Evolutionary conservation across 2,888 invertebrate genomes (phyloP), one percentile per base, ranked within the genome.

Genomic region (Mythimna vitellina): DNA sequence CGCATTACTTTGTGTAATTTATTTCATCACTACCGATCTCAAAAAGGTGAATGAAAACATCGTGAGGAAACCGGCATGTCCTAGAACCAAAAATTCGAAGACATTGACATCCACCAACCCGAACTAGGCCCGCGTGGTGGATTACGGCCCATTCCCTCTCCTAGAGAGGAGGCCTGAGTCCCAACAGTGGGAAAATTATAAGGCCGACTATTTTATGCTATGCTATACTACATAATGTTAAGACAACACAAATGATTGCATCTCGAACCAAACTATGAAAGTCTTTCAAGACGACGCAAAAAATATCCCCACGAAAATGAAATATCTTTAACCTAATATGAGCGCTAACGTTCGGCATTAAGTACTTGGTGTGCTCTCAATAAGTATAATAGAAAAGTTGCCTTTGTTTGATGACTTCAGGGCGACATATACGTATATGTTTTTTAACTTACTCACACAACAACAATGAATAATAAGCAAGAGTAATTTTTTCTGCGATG

Each of bases 311-410:
- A 29, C 29, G 0, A 66, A 67, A 70, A 65, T 20, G 51, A 70
- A 67, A 61, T 32, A 32, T 14, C 32, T 56, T n/a, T 66, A 83
- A 64, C n/a, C 57, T 29, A 68, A 68, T 64, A 72, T 60, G 61
- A 51, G 63, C 60, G 38, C 22, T 66, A 70, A 73, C 5, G 4
- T 64, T 66, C 56, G 22, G 3, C 29, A 38, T 46, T 68, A 63
- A 65, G 73, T 72, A 62, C 65, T 51, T 77, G 68, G 58, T 61
- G 68, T 63, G 64, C n/a, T 65, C 73, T 74, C 65, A 70, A 72
- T 73, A 75, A 86, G 54, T 42, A 73, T 76, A 85, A 86, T 88
- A 88, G 85, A 87, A 87, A 88, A 87, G 85, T 88, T 88, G 67
- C 8, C 60, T 63, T 70, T 81, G 78, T 79, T 84, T 85, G 78